Conservation (phyloP, 1,140 invertebrate species). For the Pseudomyrmex cubaensis region DNA sequence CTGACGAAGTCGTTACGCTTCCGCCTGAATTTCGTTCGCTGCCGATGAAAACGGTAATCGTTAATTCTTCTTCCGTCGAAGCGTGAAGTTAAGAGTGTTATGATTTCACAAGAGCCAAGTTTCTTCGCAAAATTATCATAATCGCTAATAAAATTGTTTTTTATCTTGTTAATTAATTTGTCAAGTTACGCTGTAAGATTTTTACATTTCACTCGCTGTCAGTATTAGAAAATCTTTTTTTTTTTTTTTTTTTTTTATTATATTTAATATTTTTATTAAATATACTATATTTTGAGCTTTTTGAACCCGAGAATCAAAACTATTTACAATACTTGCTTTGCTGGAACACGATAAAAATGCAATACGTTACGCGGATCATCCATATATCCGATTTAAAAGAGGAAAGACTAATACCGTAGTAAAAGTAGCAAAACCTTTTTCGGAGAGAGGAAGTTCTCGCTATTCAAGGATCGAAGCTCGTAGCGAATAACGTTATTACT, state of each 20-base stretch:
- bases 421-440: conserved; percentile 9
- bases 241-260: too few species aligned
- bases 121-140: not conserved
- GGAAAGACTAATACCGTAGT: not conserved
- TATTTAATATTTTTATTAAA: too few species aligned
- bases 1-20: conserved; percentile 18
- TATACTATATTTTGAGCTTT: too few species aligned
- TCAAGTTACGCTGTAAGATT: too few species aligned
- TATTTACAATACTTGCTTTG: not conserved
- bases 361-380: not conserved
- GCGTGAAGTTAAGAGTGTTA: not conserved
- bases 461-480: conserved; percentile 7
- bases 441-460: not conserved
- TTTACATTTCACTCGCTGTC: too few species aligned
- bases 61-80: not conserved
- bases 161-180: too few species aligned
- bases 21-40: conserved; percentile 16
- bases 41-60: not conserved
- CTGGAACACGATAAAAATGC: conserved; percentile 16
- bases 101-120: not conserved
- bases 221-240: too few species aligned
- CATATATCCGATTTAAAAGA: conserved; percentile 3
- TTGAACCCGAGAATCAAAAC: not conserved
- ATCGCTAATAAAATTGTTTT: not conserved
- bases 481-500: conserved; percentile 43